Base-by-base conservation (phyloP, 2,113 vertebrate genomes). In the Athene noctua region DNA sequence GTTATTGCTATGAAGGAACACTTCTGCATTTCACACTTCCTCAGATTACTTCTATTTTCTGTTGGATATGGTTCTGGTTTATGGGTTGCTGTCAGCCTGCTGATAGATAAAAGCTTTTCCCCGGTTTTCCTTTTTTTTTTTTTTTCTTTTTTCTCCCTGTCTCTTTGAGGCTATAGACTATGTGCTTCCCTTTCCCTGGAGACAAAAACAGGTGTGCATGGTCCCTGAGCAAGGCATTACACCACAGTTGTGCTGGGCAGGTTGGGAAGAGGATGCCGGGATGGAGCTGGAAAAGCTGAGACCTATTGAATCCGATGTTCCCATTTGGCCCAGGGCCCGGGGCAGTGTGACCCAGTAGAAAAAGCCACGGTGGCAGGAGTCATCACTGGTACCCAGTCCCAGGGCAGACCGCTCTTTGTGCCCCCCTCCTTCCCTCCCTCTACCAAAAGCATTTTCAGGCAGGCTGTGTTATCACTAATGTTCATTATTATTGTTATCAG, bases 71-170 rank as follows among this genome's bases (percentile, higher is more conserved):
- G 15, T 72, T n/a, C 54, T 90, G 34, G 2, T 77, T 77, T 59
- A 29, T 22, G 77, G 32, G 49, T n/a, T 85, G 40, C 47, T n/a
- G 16, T 42, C 15, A 85, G 23, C 26, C 52, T 82, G 36, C 26
- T 72, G 62, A 72, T 51, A 19, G 3, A 55, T 5, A 57, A 67
- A 80, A 86, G 2, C 22, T 66, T 66, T 67, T 68, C n/a, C 25
- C 36, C 27, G 4, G 3, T 62, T 68, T 19, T 11, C 9, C 38
- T 38, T 38, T 13, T 34, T 16, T 27, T 57, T 42, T 36, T n/a
- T n/a, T n/a, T n/a, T n/a, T n/a, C 7, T 6, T 38, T 38, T 38
- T 38, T 6, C 5, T 3, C 1, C 10, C 21, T 1, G 1, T 47
- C 9, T 42, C 65, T 72, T 54, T 0, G 0, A 74, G 52, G 7